Base-by-base conservation (phyloP, 2,113 vertebrate genomes). In the Odontophorus gujanensis region DNA sequence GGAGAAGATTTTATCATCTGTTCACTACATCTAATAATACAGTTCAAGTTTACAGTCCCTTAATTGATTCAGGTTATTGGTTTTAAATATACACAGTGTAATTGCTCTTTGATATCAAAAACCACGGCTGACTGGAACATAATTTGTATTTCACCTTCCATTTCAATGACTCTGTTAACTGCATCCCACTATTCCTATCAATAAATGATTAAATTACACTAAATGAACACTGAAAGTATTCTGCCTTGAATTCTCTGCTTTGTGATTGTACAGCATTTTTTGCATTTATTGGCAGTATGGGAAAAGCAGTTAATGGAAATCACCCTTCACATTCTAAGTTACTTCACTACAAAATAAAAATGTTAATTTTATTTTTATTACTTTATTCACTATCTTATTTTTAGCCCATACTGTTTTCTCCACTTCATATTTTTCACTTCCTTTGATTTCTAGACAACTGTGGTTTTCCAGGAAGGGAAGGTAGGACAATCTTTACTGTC, bases 71-170 rank as follows among this genome's bases (percentile, higher is more conserved):
- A 85, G n/a, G 42, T 75, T 94, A 68, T 74, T 86, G 66, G 57
- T 53, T 89, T 91, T 92, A 92, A 93, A 48, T 43, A 62, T 47
- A 80, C 11, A 28, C 28, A 58, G 25, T 58, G 43, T 68, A 93
- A 94, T 89, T 92, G 34, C 59, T 84, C 30, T 87, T 81, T 82
- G 59, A 68, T 86, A 91, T 87, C 51, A 69, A 81, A 92, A 48
- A 0, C 9, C 50, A 90, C 0, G 1, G 59, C 80, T 95, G 89
- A 85, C 67, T 90, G 59, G 47, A 92, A 77, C 26, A 62, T 92
- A 92, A 95, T 93, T 92, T 94, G 55, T 36, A 76, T 85, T 93
- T 80, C 63, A 55, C 84, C 85, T 96, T 96, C 77, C 75, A 65
- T 94, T 94, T 87, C 55, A 68, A 42, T 80, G 66, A 28, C 51